A percentile compares a stretch with the other conserved stretches of the same genome.
Evolutionary conservation across 2,888 invertebrate species (phyloP).

Genomic region (Odiellus spinosus): DNA sequence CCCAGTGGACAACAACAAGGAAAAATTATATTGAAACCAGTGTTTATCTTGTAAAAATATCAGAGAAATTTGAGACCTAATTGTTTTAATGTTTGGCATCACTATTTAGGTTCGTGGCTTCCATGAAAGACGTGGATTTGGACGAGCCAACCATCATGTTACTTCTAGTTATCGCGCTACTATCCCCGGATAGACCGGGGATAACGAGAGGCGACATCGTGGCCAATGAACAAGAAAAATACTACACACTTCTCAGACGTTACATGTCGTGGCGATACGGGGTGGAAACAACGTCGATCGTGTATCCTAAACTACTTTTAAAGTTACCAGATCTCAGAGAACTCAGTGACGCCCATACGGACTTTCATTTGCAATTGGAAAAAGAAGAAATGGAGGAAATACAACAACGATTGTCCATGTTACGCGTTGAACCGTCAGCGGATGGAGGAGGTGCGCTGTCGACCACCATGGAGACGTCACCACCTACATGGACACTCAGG

Average conservation of each 20-base stretch:
- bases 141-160: slow-evolving; percentile 32
- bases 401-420: slow-evolving; percentile 22
- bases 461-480: neutral
- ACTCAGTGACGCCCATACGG: slow-evolving; percentile 26
- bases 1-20: no score
- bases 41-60: no score
- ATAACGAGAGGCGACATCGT: slow-evolving; percentile 26
- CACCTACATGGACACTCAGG: neutral
- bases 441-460: neutral
- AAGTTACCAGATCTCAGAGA: slow-evolving; percentile 32
- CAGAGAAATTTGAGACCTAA: no score
- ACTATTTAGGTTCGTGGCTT: slow-evolving; percentile 26
- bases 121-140: slow-evolving; percentile 28
- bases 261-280: slow-evolving; percentile 30
- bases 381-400: slow-evolving; percentile 24
- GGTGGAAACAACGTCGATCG: slow-evolving; percentile 23
- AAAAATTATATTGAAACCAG: no score
- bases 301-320: slow-evolving; percentile 31
- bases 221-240: slow-evolving; percentile 29
- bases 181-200: slow-evolving; percentile 30
- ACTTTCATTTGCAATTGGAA: slow-evolving; percentile 23
- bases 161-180: slow-evolving; percentile 31
- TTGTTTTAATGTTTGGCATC: no score
- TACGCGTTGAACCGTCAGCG: slow-evolving; percentile 20
- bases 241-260: slow-evolving; percentile 20